Evolutionary conservation across 2,888 invertebrate genomes (phyloP), one percentile per base, ranked within the genome.

Genomic region (Eupithecia inturbata): DNA sequence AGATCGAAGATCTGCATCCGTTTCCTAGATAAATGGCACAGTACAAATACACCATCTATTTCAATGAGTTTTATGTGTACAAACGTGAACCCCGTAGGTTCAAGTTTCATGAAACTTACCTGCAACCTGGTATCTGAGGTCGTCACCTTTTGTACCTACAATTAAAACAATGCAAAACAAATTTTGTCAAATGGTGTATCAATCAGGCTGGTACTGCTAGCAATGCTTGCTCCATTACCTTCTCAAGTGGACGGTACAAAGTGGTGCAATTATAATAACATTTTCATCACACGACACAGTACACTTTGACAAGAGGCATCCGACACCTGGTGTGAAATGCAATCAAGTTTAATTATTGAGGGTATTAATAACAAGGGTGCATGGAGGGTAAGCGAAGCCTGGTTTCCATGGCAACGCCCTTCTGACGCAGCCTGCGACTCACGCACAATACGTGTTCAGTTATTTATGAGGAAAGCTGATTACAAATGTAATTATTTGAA

Each of bases 351-450:
- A 94, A 94, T 94, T 93, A 94, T 94, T 94, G 90, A 89, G 88
- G 91, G 93, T 93, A 94, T 94, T 94, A 94, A 94, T 94, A 93
- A 93, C 93, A 91, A 93, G 94, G 94, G 94, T 92, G 92, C 91
- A 91, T 33, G 87, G 84, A 85, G 92, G 92, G 90, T 85, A 85
- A 87, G 87, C 84, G 87, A 85, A 85, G 84, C 88, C 85, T 83
- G 71, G 93, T 94, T 87, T 86, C 85, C 87, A 93, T 93, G 84
- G 93, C 84, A 94, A 94, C 94, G 82, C 94, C 94, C 94, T 63
- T 85, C 83, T 84, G 85, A 87, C 89, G 89, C 89, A 92, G 92
- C 91, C 92, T 93, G 91, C 92, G 88, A 85, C 84, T 84, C 83
- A 84, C 84, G 82, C 88, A 87, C 86, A 85, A 89, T 89, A 90